Base-by-base conservation (phyloP, 1,140 invertebrate genomes). In the Pogonomyrmex barbatus region DNA sequence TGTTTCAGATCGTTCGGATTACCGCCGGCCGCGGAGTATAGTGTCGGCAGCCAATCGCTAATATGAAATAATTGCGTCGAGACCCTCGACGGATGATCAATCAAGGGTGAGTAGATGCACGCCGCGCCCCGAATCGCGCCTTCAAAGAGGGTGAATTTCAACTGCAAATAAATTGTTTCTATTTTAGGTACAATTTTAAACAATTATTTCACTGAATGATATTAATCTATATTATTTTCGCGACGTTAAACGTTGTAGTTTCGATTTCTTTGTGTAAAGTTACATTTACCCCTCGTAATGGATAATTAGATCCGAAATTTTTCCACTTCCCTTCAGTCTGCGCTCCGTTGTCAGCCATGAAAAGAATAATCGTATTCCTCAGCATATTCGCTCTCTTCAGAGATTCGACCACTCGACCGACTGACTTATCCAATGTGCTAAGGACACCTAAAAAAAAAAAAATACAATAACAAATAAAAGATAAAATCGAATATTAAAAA, bases 11-110 rank as follows among this genome's bases (percentile, higher is more conserved):
- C 89, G 0, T 90, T 86, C 0, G 93, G 62, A 86, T 96, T 93
- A 39, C 96, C 95, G 77, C 96, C 96, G 24, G 95, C 96, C 5
- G 96, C 95, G 24, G 93, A 81, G 60, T 95, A 96, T 0, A 97
- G 86, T 0, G 97, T 97, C 0, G 97, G 97, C 50, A 98, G 91
- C 97, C 97, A 98, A 93, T 98, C 97, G 75, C 96, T 96, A 14
- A 98, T 95, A 89, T 97, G 97, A 83, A 97, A 96, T 65, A 97
- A 91, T 52, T 97, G 93, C 68, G 95, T 94, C 2, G 95, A 96
- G 1, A 97, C 95, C 73, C 96, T 88, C n/a, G 93, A 93, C 0
- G 91, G 90, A 36, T 96, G 93, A 60, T 94, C 92, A 58, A 96
- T 93, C 62, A 96, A 88, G 2, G 95, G 94, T 60, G 96, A 96